Evolutionary conservation across 2,113 vertebrate species (phyloP), one percentile per base, ranked within the genome.

Genomic region (Lampris incognitus): DNA sequence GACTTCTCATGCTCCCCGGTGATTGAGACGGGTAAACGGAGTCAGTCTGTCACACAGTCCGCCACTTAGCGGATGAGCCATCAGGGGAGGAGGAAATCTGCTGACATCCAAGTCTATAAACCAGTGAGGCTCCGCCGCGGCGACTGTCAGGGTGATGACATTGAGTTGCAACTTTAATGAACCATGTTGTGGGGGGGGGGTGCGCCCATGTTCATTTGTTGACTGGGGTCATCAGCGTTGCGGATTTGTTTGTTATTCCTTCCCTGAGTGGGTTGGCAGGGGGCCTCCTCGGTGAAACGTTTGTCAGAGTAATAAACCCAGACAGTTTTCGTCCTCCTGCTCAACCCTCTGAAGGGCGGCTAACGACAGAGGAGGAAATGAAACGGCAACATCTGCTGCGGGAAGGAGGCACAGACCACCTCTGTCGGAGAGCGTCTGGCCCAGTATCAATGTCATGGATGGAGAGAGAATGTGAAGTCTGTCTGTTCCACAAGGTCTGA

Each of bases 201-300:
- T 7, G 51, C 9, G 73, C 69, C n/a, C 56, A 46, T 59, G 79
- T 85, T 80, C 75, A 77, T 87, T 87, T 87, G 85, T 88, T 89
- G 80, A 87, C 85, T 88, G 40, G 24, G 68, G 78, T 11, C 52
- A 71, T 61, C 40, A 13, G 3, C 59, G 40, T 41, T 11, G 9
- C 37, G 13, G 24, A 58, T 85, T 79, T 90, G 87, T 85, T 90
- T 88, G 83, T 88, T 84, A 75, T 87, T 90, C 69, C 78, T 85
- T 59, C 54, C 24, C 74, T 65, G 76, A 74, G 81, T 64, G 74
- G 81, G 81, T 79, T 79, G 39, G 72, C 38, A 24, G 24, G 40
- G 82, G 78, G 76, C 66, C 79, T 84, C 79, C 55, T 61, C 55
- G 42, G 66, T 44, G 78, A 69, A 9, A 24, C 9, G 78, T 56